Conservation (phyloP, 37 sponge, comb jelly and placozoan species). For the Eunapius fragilis region DNA sequence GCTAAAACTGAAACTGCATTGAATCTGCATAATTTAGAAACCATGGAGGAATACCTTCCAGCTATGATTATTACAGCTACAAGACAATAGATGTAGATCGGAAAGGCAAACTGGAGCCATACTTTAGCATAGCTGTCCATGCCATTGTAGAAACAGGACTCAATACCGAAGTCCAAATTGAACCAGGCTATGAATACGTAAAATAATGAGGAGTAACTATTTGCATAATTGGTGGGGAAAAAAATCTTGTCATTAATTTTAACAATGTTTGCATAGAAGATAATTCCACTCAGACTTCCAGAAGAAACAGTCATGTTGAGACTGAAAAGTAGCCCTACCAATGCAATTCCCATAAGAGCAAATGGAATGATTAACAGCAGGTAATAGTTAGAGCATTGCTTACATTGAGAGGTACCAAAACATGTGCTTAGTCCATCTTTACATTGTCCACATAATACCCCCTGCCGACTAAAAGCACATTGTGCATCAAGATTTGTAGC, state of each 20-base stretch:
- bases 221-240: neutral
- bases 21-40: neutral
- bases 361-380: conserved; percentile 9
- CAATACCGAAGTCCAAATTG: conserved; percentile 29
- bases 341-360: conserved; percentile 2
- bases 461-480: conserved; percentile 16
- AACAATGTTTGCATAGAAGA: conserved; percentile 51
- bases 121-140: conserved; percentile 34
- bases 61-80: neutral
- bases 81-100: conserved; percentile 24
- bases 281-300: conserved; percentile 33
- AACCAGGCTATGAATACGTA: too few relatives aligned
- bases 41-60: neutral
- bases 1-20: conserved; percentile 4
- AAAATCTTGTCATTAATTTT: conserved; percentile 8
- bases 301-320: conserved; percentile 34
- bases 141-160: conserved; percentile 44
- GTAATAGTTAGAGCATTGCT: conserved; percentile 23
- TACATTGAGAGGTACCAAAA: conserved; percentile 24
- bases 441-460: conserved; percentile 44
- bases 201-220: conserved; percentile 3
- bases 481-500: neutral
- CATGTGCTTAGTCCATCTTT: neutral
- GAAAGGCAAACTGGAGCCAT: conserved; percentile 40
- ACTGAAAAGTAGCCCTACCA: conserved; percentile 17